Evolutionary conservation across 1,140 invertebrate genomes (phyloP), one percentile per base, ranked within the genome.

Genomic region (Macrostomum lignano): DNA sequence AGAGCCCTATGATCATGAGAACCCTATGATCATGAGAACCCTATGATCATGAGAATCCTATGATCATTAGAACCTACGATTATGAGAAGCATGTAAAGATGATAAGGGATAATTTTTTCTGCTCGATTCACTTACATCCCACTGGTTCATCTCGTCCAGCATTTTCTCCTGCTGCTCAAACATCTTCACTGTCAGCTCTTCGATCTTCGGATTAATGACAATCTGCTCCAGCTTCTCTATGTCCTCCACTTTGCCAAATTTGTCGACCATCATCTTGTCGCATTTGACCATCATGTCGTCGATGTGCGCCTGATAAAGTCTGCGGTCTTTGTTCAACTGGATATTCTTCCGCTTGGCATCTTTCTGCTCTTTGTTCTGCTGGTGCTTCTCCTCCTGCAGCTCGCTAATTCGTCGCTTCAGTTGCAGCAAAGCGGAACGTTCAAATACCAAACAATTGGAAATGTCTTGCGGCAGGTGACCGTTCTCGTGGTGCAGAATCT

Each of bases 331-430:
- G 13, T 55, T 51, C 14, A 58, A 42, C 36, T 55, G 46, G 3
- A 49, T 43, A 39, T 55, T 49, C 35, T 50, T 52, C 35, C 46
- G 45, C 20, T 46, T 48, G 5, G 51, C 43, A 26, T 56, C 53
- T 39, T 57, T 63, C 42, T 67, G 61, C 43, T 65, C 65, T 35
- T 55, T 60, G 37, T 64, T 61, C 40, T 69, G 62, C 3, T 62
- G 47, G 10, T 51, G 41, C 21, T 67, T 69, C 43, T 72, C 70
- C 11, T 64, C 49, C 36, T 69, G 56, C 4, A 73, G 46, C 45
- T 69, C 60, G 25, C 63, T 64, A 10, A 71, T 69, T 42, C 70
- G 56, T 1, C 57, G 52, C 24, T 68, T 65, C 1, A 74, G 49
- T 15, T 59, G 45, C 0, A 54, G 44, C 10, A 73, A 44, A 38